Percentiles rank a stretch among this genome's conserved stretches.
These are phyloP conservation scores for Muschampia plurimacula DNA, from an alignment of 2,888 invertebrate genomes.

Conservation along the genomic window DNA sequence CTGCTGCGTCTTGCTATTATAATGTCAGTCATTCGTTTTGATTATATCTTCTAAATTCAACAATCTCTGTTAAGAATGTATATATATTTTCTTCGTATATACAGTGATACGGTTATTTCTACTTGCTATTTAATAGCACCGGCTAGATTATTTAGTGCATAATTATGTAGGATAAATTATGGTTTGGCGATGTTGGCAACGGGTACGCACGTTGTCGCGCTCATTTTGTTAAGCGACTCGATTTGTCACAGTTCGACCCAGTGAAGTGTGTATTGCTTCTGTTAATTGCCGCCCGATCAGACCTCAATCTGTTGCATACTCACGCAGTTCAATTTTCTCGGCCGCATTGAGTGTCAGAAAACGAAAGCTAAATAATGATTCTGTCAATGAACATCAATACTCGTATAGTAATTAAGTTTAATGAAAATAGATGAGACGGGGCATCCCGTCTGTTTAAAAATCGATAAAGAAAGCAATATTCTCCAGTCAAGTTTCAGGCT, in stretches of 20 bases:
- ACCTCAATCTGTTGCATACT: conserved; percentile 50
- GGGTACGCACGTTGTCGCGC: conserved; percentile 52
- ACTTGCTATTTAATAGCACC: conserved; percentile 30
- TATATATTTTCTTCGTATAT: background rate
- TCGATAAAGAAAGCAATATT: conserved; percentile 63
- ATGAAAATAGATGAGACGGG: conserved; percentile 65
- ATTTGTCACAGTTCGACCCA: conserved; percentile 62
- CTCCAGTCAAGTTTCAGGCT: conserved; percentile 47
- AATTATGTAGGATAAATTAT: conserved; percentile 44
- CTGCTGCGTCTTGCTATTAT: conserved; percentile 52
- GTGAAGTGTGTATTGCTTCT: conserved; percentile 57
- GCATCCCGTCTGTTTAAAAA: conserved; percentile 65
- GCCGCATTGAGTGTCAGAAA: conserved; percentile 42
- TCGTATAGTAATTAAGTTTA: conserved; percentile 64
- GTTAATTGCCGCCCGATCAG: conserved; percentile 68
- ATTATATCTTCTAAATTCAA: conserved; percentile 50
- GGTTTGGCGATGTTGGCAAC: conserved; percentile 49
- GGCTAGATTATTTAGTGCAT: conserved; percentile 32
- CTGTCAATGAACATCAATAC: conserved; percentile 61
- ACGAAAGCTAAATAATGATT: conserved; percentile 66
- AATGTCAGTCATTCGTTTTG: conserved; percentile 54
- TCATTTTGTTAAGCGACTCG: conserved; percentile 60
- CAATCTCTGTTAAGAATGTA: background rate
- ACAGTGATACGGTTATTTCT: conserved; percentile 13
- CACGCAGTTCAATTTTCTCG: conserved; percentile 40